Percentiles rank a stretch among this genome's conserved stretches.
Conservation (phyloP, 2,797 vertebrate species). For the Prionace glauca region DNA sequence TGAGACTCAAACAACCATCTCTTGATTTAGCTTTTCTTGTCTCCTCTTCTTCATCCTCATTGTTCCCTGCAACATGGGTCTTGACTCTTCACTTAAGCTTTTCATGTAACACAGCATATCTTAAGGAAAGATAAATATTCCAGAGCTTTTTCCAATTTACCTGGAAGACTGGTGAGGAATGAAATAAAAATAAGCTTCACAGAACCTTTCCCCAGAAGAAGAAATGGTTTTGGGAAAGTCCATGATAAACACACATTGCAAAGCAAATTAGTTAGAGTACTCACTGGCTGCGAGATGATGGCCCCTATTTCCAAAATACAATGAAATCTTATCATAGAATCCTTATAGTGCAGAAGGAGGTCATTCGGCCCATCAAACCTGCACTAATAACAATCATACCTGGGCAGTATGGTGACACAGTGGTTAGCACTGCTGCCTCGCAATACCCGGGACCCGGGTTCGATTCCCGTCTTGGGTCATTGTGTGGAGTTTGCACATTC, state of each 20-base stretch:
- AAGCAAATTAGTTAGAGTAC: background rate
- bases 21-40: background rate
- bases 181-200: background rate
- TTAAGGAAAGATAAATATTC: background rate
- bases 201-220: background rate
- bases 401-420: too few relatives aligned
- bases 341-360: too few relatives aligned
- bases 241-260: background rate
- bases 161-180: background rate
- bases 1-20: background rate
- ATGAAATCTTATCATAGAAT: background rate
- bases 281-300: background rate
- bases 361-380: too few relatives aligned
- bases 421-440: too few relatives aligned
- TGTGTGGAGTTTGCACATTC: too few relatives aligned
- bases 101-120: background rate
- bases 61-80: too few relatives aligned
- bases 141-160: background rate
- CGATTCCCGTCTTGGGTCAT: too few relatives aligned
- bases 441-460: too few relatives aligned
- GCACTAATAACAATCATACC: too few relatives aligned
- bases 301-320: background rate
- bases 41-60: background rate
- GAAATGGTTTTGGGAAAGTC: background rate
- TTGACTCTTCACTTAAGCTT: background rate